Percentiles rank a stretch among this genome's conserved stretches.
These are phyloP conservation scores for Lutraria lutraria DNA, from an alignment of 2,888 invertebrate genomes.

Conservation along the genomic window DNA sequence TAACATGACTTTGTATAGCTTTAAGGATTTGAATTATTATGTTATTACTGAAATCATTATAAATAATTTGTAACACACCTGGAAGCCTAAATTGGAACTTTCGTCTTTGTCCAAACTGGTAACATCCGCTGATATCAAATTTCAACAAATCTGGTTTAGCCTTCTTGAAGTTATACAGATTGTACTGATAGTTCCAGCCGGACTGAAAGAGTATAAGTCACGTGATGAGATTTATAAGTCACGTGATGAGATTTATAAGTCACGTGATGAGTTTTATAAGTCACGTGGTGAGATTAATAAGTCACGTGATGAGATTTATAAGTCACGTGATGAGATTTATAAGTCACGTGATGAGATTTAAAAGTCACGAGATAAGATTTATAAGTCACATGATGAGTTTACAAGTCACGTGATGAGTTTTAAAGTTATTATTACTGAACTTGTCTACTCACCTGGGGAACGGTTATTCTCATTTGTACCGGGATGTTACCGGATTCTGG, in stretches of 20 bases:
- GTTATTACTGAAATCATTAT: too few relatives aligned
- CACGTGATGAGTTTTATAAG: not conserved
- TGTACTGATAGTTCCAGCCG: slow-evolving; percentile 69
- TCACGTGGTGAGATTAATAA: too few relatives aligned
- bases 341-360: not conserved
- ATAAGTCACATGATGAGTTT: not conserved
- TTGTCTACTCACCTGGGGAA: slow-evolving; percentile 62
- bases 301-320: not conserved
- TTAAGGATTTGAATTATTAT: too few relatives aligned
- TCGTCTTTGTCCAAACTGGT: slow-evolving; percentile 66
- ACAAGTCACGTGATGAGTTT: not conserved
- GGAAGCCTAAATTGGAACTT: slow-evolving; percentile 73
- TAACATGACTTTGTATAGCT: too few relatives aligned
- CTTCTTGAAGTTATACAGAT: slow-evolving; percentile 75
- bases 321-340: not conserved
- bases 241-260: not conserved
- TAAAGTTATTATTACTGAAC: too few relatives aligned
- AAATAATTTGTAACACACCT: slow-evolving; percentile 46
- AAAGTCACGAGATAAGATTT: too few relatives aligned
- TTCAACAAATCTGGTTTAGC: slow-evolving; percentile 71
- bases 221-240: not conserved
- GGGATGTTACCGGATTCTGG: slow-evolving; percentile 73
- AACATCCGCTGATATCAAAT: slow-evolving; percentile 78
- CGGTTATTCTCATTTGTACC: slow-evolving; percentile 70
- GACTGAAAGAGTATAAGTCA: slow-evolving; percentile 55